Conservation (phyloP, 2,797 vertebrate genomes). For the Lacerta viridis region DNA sequence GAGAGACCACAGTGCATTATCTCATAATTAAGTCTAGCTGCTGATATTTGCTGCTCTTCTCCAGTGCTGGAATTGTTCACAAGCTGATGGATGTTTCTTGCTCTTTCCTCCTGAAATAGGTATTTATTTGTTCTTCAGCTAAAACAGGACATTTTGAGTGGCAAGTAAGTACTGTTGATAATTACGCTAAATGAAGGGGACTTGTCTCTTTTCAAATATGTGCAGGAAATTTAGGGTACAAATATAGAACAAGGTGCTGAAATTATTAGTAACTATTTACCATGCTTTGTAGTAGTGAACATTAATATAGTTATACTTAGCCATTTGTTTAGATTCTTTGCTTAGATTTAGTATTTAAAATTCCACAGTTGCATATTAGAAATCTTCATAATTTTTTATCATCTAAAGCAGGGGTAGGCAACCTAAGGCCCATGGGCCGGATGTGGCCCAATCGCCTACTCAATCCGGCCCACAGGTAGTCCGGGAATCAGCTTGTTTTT, state of each 20-base stretch:
- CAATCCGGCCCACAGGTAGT: too few relatives aligned
- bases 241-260: background rate
- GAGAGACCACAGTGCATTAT: background rate
- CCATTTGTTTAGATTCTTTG: background rate
- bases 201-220: background rate
- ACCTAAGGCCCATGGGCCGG: too few relatives aligned
- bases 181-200: background rate
- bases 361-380: background rate
- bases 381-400: too few relatives aligned
- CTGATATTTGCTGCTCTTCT: background rate
- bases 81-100: constrained; percentile 53
- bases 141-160: constrained; percentile 96
- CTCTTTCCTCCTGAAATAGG: constrained; percentile 78
- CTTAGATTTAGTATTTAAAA: background rate
- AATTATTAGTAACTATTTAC: background rate
- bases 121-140: constrained; percentile 98
- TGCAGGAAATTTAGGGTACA: background rate
- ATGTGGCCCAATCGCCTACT: too few relatives aligned
- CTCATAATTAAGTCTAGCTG: background rate
- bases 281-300: background rate
- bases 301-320: background rate
- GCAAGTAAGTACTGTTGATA: constrained; percentile 89
- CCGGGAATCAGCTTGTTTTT: too few relatives aligned
- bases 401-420: too few relatives aligned
- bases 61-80: constrained; percentile 6